Evolutionary conservation across 2,888 invertebrate genomes (phyloP).

Genomic region (Orchesellides sinensis): DNA sequence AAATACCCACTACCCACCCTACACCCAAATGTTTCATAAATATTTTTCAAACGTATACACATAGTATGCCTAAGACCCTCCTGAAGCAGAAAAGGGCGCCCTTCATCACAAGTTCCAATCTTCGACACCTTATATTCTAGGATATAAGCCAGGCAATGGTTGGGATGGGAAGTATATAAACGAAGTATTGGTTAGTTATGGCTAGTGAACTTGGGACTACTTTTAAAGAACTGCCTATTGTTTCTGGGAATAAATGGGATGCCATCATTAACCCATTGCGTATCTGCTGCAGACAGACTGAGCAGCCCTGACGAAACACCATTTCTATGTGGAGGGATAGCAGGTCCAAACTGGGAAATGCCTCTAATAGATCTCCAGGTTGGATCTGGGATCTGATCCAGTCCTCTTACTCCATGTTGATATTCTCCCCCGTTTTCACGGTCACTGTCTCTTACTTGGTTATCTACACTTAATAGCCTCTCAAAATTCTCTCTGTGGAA

Average conservation of each 20-base stretch:
- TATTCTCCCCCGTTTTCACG: not conserved
- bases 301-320: slow-evolving; percentile 10
- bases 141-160: too few species aligned
- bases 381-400: slow-evolving; percentile 50
- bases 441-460: slow-evolving; percentile 45
- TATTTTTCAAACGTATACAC: too few species aligned
- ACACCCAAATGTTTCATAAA: too few species aligned
- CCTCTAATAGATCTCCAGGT: slow-evolving; percentile 52
- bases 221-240: slow-evolving; percentile 4
- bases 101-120: too few species aligned
- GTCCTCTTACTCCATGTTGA: not conserved
- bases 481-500: slow-evolving; percentile 52
- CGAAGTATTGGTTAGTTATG: too few species aligned
- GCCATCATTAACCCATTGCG: slow-evolving; percentile 46
- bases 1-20: too few species aligned
- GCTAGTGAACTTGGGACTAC: too few species aligned
- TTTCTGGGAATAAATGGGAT: slow-evolving; percentile 42
- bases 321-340: not conserved
- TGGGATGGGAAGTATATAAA: too few species aligned
- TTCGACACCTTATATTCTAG: too few species aligned
- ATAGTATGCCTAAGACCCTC: too few species aligned
- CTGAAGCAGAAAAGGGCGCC: too few species aligned
- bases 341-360: slow-evolving; percentile 50
- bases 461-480: slow-evolving; percentile 40
- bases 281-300: slow-evolving; percentile 34